These are phyloP conservation scores for Platypus cylindrus DNA, from an alignment of 2,888 invertebrate genomes.

Conservation along the genomic window DNA sequence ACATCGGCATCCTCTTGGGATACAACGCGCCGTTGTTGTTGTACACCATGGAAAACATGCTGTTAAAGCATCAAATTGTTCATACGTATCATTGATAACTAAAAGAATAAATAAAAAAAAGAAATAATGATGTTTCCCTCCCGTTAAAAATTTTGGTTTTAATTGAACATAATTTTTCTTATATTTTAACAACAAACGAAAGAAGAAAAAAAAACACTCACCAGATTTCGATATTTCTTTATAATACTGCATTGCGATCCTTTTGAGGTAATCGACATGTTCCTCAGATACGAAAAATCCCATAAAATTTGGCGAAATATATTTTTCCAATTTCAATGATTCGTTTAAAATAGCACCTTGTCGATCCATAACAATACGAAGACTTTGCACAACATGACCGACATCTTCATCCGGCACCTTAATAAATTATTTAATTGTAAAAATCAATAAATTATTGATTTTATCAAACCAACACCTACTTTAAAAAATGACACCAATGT, in stretches of 20 bases:
- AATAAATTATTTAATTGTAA: constrained; percentile 15
- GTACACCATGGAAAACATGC: constrained; percentile 68
- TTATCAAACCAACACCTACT: constrained; percentile 36
- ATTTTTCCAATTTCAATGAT: constrained; percentile 63
- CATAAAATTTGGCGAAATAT: constrained; percentile 81
- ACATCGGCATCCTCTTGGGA: constrained; percentile 50
- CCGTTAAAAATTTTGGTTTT: not conserved
- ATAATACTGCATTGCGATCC: constrained; percentile 66
- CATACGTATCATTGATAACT: constrained; percentile 59
- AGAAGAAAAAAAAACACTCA: constrained; percentile 33
- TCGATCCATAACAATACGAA: constrained; percentile 61
- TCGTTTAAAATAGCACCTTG: constrained; percentile 53
- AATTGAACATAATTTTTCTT: not conserved
- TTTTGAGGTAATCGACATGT: constrained; percentile 67
- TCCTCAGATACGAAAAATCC: constrained; percentile 77
- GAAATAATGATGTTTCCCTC: not conserved
- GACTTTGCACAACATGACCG: constrained; percentile 52
- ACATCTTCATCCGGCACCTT: constrained; percentile 68
- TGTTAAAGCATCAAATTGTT: constrained; percentile 61
- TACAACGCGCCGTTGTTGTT: constrained; percentile 47
- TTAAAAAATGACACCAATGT: constrained; percentile 83
- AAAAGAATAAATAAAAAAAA: no score
- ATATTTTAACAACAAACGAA: not conserved
- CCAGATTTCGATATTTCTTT: constrained; percentile 65
- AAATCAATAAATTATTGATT: not conserved